Evolutionary conservation across 2,797 vertebrate genomes (phyloP).

Genomic region (Scyliorhinus canicula): DNA sequence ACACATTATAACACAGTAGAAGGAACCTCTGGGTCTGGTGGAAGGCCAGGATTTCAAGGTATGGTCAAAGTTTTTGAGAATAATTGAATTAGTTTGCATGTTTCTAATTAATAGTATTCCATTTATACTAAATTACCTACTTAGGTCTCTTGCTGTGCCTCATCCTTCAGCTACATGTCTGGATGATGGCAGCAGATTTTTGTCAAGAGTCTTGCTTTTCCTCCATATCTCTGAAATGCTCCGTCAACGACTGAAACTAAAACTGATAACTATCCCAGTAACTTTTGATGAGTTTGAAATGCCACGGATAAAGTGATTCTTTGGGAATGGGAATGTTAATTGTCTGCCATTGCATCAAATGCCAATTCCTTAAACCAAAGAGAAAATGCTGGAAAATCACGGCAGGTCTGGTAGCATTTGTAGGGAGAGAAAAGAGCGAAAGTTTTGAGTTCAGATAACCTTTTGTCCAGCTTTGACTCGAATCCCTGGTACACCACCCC

Average conservation of each 20-base stretch:
- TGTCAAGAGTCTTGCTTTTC: background rate
- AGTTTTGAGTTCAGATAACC: too few species aligned
- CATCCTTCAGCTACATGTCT: background rate
- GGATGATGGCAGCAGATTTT: background rate
- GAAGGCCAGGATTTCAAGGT: slow-evolving; percentile 37
- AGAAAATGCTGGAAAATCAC: too few species aligned
- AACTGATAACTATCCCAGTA: background rate
- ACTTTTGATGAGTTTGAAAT: background rate
- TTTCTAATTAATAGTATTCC: background rate
- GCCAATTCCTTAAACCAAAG: background rate
- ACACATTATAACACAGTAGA: slow-evolving; percentile 32
- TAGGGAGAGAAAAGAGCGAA: too few species aligned
- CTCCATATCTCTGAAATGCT: background rate
- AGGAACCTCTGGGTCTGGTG: slow-evolving; percentile 32
- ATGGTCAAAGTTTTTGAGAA: background rate
- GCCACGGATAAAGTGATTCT: background rate
- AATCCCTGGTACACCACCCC: too few species aligned
- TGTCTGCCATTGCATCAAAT: too few species aligned
- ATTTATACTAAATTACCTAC: background rate
- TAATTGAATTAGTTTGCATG: background rate
- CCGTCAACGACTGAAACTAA: too few species aligned
- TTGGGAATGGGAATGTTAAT: background rate
- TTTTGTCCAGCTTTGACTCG: too few species aligned
- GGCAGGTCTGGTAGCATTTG: too few species aligned
- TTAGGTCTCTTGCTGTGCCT: background rate